Evolutionary conservation across 1,140 invertebrate species (phyloP), one percentile per base, ranked within the genome.

Genomic region (Papilio machaon): DNA sequence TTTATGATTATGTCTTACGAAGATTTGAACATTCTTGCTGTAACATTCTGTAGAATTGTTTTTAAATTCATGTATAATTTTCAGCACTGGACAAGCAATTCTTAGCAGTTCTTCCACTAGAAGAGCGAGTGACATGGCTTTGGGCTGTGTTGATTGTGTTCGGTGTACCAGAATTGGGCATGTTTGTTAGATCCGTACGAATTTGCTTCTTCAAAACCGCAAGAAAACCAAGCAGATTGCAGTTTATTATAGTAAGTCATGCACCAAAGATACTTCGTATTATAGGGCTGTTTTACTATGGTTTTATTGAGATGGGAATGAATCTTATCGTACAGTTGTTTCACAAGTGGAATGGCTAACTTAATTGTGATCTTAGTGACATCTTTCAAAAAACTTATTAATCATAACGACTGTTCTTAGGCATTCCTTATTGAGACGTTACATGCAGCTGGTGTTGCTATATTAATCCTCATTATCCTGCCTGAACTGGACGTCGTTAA

Each of bases 181-280:
- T 97, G 0, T 95, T 98, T 49, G 96, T 99, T 80, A 95, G 98
- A 82, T 97, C 98, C 19, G 95, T 96, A 2, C 96, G 98, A 83
- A 98, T 98, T 90, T 98, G 98, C 89, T 96, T 98, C 84, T 99
- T 99, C 94, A 99, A 99, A 90, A 97, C 97, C 0, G 97, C 96
- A 87, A 96, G 96, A 84, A 96, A 96, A 86, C 96, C 97, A 1
- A 85, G 91, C 13, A 88, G 86, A 52, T 80, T 86, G 0, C 96
- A 97, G 85, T 97, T 97, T 90, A 87, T 97, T 67, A 79, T 90
- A 81, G 95, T 95, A 89, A 88, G 91, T 84, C 73, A 46, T 47
- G 73, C 2, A 80, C 75, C 19, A 19, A 38, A 73, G 13, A 75
- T 58, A 70, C 35, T 49, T 75, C 6, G 30, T 70, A 60, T 52